Percentiles rank a stretch among this genome's conserved stretches.
Evolutionary conservation across 2,113 vertebrate genomes (phyloP).

Genomic region (Rousettus leschenaultii): DNA sequence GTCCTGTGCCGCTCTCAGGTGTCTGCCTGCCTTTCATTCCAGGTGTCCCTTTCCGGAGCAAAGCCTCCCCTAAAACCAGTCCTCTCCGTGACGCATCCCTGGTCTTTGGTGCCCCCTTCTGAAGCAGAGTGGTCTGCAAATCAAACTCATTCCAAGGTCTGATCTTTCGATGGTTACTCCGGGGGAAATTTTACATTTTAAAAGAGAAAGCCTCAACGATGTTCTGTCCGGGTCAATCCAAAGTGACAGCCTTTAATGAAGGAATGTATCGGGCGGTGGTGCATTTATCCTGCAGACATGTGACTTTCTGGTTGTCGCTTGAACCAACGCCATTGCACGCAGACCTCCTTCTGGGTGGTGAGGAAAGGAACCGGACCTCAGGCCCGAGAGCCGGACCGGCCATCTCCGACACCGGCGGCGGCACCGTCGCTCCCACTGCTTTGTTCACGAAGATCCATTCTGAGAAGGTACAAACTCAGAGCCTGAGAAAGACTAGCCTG

Average conservation of each 20-base stretch:
- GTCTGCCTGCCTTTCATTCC: background rate
- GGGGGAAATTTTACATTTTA: background rate
- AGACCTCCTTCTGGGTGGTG: background rate
- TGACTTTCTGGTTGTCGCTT: background rate
- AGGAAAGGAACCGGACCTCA: background rate
- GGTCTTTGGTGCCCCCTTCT: background rate
- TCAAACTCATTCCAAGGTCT: background rate
- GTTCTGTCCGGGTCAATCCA: background rate
- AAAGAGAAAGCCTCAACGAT: conserved; percentile 12
- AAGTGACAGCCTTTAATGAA: background rate
- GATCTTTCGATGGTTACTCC: background rate
- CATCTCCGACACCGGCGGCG: background rate
- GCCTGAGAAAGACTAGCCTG: background rate
- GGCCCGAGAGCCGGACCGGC: background rate
- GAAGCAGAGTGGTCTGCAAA: background rate
- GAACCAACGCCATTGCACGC: background rate
- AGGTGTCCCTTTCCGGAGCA: background rate
- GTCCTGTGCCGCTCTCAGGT: background rate
- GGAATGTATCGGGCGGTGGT: background rate
- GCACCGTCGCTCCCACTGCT: background rate
- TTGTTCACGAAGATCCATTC: background rate
- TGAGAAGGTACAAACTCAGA: background rate
- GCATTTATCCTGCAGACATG: background rate
- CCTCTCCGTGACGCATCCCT: background rate
- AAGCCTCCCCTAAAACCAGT: background rate